These are phyloP conservation scores for Centropyge bicolor DNA, from an alignment of 2,797 vertebrate species.

Conservation along the genomic window DNA sequence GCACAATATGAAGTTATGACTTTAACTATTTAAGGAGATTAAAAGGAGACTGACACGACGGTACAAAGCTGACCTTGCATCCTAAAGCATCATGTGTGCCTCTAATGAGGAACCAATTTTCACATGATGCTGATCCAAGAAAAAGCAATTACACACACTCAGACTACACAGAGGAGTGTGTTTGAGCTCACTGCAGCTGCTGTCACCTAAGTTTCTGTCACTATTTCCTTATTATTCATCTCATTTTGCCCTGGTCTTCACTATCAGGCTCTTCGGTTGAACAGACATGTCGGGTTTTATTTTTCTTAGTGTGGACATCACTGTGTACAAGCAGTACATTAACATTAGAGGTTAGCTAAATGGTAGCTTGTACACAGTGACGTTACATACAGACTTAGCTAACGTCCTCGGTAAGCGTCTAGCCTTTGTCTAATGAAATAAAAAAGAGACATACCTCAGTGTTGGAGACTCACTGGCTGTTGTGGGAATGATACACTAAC, in stretches of 20 bases:
- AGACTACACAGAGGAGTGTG: background rate
- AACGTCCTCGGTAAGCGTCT: background rate
- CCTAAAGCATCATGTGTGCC: slow-evolving; percentile 14
- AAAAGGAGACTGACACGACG: background rate
- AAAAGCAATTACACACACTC: slow-evolving; percentile 4
- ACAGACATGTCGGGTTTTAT: background rate
- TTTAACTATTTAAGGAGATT: slow-evolving; percentile 6
- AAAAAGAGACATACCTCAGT: slow-evolving; percentile 39
- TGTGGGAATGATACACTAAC: background rate
- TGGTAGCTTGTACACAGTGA: fast-evolving
- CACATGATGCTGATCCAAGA: slow-evolving; percentile 57
- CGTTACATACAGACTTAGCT: background rate
- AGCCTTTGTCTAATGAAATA: no score
- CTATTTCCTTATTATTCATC: fast-evolving
- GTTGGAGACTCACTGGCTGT: background rate
- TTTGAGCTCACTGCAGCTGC: background rate
- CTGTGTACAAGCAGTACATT: background rate
- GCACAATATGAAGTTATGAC: slow-evolving; percentile 7
- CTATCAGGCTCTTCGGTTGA: background rate
- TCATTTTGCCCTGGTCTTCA: fast-evolving
- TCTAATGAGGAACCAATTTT: slow-evolving; percentile 69
- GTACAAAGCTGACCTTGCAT: slow-evolving; percentile 56
- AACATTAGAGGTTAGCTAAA: background rate
- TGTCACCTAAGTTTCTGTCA: background rate
- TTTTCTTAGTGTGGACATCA: no score